A percentile compares a stretch with the other conserved stretches of the same genome.
These are phyloP conservation scores for Myotis planiceps DNA, from an alignment of 2,797 vertebrate species.

Conservation along the genomic window DNA sequence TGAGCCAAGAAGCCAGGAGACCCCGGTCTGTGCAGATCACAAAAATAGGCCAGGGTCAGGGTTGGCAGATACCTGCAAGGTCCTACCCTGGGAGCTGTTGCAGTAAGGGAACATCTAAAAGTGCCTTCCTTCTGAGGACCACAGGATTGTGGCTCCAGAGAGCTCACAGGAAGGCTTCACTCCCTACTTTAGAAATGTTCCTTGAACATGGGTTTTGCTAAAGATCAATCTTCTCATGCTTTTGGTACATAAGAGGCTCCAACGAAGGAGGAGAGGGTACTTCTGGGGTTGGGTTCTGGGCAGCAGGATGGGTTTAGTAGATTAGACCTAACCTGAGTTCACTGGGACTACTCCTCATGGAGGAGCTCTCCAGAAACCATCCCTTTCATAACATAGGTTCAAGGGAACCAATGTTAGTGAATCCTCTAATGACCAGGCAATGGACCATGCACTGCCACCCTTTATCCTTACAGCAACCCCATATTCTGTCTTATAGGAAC, in stretches of 20 bases:
- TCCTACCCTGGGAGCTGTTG: too few species aligned
- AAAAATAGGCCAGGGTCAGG: neutral
- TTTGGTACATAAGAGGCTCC: neutral
- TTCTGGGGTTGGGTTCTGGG: neutral
- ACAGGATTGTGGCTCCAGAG: neutral
- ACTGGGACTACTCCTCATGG: neutral
- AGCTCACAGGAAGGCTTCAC: neutral
- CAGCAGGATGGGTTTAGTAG: neutral
- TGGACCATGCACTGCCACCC: too few species aligned
- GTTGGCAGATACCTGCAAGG: rapidly evolving
- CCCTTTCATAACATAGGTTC: neutral
- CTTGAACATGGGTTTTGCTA: neutral
- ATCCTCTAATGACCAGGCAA: neutral
- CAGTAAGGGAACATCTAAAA: neutral
- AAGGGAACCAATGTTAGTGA: neutral
- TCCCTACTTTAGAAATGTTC: neutral
- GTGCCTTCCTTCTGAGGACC: neutral
- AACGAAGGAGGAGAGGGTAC: neutral
- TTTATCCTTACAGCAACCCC: neutral
- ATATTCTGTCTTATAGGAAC: neutral
- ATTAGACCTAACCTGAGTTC: neutral
- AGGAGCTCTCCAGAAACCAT: neutral
- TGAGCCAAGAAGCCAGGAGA: neutral
- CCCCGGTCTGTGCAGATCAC: neutral
- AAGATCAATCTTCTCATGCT: neutral